Evolutionary conservation across 2,113 vertebrate genomes (phyloP), one percentile per base, ranked within the genome.

Genomic region (Odocoileus virginianus): DNA sequence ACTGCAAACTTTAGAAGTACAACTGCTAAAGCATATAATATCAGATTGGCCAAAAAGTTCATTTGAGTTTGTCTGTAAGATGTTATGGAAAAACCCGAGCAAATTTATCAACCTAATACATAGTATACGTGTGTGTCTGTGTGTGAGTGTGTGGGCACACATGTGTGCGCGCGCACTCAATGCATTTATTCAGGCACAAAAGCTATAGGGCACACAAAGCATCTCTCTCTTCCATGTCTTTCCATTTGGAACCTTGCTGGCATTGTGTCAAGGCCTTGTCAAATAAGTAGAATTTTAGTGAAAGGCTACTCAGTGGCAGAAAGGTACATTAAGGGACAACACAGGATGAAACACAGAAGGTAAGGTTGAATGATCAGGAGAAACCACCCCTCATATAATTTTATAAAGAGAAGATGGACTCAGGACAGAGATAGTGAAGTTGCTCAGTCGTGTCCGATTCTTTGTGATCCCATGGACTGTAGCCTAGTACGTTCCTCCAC

Each of bases 1-100:
- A 47, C n/a, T 93, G 58, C 45, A 78, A 67, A 97, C 89, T 58
- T 79, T 50, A 57, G 79, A 57, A 87, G 17, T 21, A 61, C 52
- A 96, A 76, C 43, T 10, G 45, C 64, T 82, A 54, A 84, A 67
- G 30, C 57, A 45, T 8, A 50, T 52, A 28, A 27, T 43, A 76
- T 43, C 40, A 43, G 23, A 23, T 43, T 40, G 40, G 23, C 40
- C 23, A 27, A 76, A 76, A 76, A 27, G 40, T 43, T 76, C 23
- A 76, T 76, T 7, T 27, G 71, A 6, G 23, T 43, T 76, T 43
- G 23, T 43, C 71, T 43, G 23, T 76, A 76, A 43, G 67, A 74
- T 25, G n/a, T 40, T 74, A 74, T 12, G 0, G 67, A 74, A 40
- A 74, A 74, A 43, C 40, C 40, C 25, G 0, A 76, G 14, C 40